Percentiles rank a stretch among this genome's conserved stretches.
These are phyloP conservation scores for Gastrophysa polygoni DNA, from an alignment of 2,888 invertebrate species.

Conservation along the genomic window DNA sequence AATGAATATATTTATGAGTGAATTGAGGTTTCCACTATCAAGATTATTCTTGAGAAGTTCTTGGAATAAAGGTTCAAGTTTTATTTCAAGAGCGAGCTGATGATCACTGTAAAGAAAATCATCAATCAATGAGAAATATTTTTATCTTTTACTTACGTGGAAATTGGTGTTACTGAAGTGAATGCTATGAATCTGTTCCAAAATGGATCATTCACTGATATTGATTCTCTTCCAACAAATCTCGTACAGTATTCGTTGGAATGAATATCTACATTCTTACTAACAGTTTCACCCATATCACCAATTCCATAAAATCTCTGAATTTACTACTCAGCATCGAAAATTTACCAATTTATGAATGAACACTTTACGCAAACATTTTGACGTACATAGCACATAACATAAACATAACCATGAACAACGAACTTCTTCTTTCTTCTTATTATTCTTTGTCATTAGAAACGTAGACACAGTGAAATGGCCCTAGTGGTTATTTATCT, in stretches of 20 bases:
- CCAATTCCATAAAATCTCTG: too few relatives aligned
- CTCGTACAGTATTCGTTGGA: conserved; percentile 79
- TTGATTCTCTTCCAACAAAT: conserved; percentile 80
- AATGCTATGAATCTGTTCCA: conserved; percentile 95
- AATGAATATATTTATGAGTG: conserved; percentile 85
- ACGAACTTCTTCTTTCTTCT: too few relatives aligned
- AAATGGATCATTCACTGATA: conserved; percentile 86
- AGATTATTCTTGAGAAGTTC: conserved; percentile 83
- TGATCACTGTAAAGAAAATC: conserved; percentile 68
- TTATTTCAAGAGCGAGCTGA: conserved; percentile 80
- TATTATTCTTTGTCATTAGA: too few relatives aligned
- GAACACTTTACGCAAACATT: too few relatives aligned
- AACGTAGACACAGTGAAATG: too few relatives aligned
- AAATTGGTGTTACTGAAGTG: conserved; percentile 81
- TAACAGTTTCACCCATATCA: conserved; percentile 81
- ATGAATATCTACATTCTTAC: conserved; percentile 78
- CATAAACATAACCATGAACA: too few relatives aligned
- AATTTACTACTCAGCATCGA: too few relatives aligned
- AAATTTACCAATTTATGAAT: too few relatives aligned
- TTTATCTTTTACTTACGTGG: conserved; percentile 63
- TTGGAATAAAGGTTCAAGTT: conserved; percentile 75
- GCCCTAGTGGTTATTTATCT: too few relatives aligned
- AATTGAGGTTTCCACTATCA: conserved; percentile 87
- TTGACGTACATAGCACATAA: too few relatives aligned
- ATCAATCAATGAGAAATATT: conserved; percentile 2